These are phyloP conservation scores for Tenthredo amoena DNA, from an alignment of 2,888 invertebrate genomes.

Conservation along the genomic window DNA sequence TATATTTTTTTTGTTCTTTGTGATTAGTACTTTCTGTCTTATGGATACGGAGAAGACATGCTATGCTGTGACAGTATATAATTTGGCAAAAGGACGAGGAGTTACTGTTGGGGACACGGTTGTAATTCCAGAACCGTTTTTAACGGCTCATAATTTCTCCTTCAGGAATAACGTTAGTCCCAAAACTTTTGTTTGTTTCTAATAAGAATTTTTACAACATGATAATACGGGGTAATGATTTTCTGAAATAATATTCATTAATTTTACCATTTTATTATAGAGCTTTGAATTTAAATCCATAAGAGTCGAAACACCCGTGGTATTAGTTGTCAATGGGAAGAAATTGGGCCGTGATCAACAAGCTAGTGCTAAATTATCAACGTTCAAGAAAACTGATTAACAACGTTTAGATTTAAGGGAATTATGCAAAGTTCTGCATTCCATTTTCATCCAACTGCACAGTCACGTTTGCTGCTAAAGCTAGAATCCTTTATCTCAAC, in stretches of 20 bases:
- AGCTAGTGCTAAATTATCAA: conserved; percentile 84
- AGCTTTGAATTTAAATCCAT: conserved; percentile 86
- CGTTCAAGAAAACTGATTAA: conserved; percentile 83
- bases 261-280: conserved; percentile 79
- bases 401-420: conserved; percentile 57
- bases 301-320: conserved; percentile 88
- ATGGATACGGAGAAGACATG: conserved; percentile 87
- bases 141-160: conserved; percentile 82
- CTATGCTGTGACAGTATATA: conserved; percentile 89
- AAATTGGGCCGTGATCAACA: conserved; percentile 84
- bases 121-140: conserved; percentile 88
- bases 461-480: not conserved
- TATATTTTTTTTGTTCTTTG: not conserved
- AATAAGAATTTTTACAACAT: conserved; percentile 12
- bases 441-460: not conserved
- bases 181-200: conserved; percentile 52
- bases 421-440: conserved; percentile 26
- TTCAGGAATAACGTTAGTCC: conserved; percentile 80
- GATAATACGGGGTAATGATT: not conserved
- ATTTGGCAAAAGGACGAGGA: conserved; percentile 90
- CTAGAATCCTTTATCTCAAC: not conserved
- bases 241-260: not conserved
- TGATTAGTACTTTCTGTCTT: conserved; percentile 87
- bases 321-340: conserved; percentile 88
- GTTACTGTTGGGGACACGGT: conserved; percentile 92